Conservation (phyloP, 1,140 invertebrate species). For the Drosophila suzukii region DNA sequence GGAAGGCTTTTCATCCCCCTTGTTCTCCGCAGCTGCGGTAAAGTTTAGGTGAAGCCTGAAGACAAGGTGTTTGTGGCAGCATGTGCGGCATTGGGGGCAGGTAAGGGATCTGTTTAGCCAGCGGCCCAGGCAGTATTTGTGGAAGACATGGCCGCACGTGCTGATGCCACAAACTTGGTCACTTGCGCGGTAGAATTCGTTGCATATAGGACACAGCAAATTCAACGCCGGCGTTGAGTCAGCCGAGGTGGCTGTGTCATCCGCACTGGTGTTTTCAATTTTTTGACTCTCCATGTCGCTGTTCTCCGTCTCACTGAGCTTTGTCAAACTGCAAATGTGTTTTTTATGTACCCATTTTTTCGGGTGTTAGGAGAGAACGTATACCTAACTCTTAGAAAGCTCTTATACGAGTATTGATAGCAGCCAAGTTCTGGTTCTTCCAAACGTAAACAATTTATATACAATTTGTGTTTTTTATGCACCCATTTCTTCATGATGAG, state of each 20-base stretch:
- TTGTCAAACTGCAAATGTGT: too few species aligned
- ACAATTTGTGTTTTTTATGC: too few species aligned
- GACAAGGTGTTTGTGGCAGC: slow-evolving; percentile 44
- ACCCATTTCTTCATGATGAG: too few species aligned
- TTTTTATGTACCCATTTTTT: too few species aligned
- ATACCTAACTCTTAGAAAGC: too few species aligned
- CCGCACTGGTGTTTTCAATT: neutral
- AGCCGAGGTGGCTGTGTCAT: neutral
- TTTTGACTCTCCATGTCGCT: slow-evolving; percentile 4
- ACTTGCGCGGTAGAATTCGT: neutral
- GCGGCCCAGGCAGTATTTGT: neutral
- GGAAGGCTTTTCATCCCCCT: neutral
- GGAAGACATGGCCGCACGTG: neutral
- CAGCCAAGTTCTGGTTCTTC: too few species aligned
- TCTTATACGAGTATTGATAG: too few species aligned
- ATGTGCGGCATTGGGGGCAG: slow-evolving; percentile 31
- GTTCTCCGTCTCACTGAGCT: neutral
- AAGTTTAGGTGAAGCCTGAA: slow-evolving; percentile 71
- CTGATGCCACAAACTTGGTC: neutral
- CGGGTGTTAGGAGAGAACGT: too few species aligned
- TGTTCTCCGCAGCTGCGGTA: slow-evolving; percentile 31
- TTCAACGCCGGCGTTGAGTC: slow-evolving; percentile 24
- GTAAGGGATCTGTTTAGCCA: neutral
- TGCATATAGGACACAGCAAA: neutral
- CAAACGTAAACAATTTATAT: too few species aligned